phyloP scores from a whole-genome alignment of 2,113 vertebrate genomes.

The Nerophis ophidion region DNA sequence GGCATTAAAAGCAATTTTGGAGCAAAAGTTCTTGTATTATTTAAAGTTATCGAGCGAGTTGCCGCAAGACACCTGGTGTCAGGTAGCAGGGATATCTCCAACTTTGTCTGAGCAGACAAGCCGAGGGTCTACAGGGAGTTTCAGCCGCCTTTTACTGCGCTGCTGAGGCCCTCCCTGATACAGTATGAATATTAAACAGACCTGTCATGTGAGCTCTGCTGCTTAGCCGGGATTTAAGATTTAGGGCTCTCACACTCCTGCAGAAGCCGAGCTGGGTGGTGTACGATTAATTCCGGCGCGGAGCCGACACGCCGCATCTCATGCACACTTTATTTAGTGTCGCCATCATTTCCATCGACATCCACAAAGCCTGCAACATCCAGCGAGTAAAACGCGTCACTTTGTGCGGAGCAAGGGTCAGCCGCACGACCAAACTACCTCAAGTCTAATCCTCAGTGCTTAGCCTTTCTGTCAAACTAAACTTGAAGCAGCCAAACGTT shows the following conservation, averaged over 20 bases:
- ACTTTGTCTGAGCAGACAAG: no score
- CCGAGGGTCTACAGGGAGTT: no score
- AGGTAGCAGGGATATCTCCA: no score
- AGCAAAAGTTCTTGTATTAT: no score
- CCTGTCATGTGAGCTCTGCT: conserved; percentile 38
- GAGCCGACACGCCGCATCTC: conserved; percentile 34
- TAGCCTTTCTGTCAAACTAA: conserved; percentile 30
- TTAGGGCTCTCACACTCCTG: conserved; percentile 49
- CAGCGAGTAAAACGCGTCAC: conserved; percentile 19
- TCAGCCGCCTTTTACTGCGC: neutral
- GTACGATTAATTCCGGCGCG: conserved; percentile 32
- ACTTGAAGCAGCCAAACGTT: conserved; percentile 17
- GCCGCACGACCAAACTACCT: neutral
- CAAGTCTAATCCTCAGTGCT: conserved; percentile 16
- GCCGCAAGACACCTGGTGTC: no score
- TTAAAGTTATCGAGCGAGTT: no score
- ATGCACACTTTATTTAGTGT: conserved; percentile 38
- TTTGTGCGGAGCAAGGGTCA: conserved; percentile 29
- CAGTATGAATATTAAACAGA: conserved; percentile 57
- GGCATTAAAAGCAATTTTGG: no score
- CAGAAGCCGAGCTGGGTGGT: conserved; percentile 39
- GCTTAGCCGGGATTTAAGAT: conserved; percentile 52
- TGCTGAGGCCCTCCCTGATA: conserved; percentile 25
- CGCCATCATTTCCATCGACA: conserved; percentile 25
- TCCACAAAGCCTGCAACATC: conserved; percentile 29